phyloP scores from a whole-genome alignment of 2,888 invertebrate genomes.

The Hirtodrosophila cameraria region DNA sequence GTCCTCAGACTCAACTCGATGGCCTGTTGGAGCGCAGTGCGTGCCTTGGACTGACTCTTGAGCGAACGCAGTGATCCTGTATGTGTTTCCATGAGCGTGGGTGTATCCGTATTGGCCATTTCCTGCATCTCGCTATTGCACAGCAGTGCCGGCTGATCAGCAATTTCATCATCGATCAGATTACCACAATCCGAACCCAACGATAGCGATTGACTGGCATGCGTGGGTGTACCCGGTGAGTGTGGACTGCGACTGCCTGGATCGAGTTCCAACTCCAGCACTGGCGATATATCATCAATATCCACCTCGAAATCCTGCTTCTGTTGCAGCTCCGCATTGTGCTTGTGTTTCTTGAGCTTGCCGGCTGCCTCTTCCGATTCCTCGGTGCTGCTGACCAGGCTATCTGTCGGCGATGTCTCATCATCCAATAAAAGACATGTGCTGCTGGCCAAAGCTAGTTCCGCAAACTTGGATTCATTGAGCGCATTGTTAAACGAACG shows the following conservation, averaged over 20 bases:
- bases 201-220: conserved; percentile 91
- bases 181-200: conserved; percentile 89
- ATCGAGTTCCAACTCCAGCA: conserved; percentile 82
- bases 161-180: conserved; percentile 94
- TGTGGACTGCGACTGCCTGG: conserved; percentile 84
- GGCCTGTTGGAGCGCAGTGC: conserved; percentile 82
- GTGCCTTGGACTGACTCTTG: conserved; percentile 79
- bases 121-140: conserved; percentile 87
- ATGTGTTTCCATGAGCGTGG: conserved; percentile 83
- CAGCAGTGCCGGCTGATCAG: conserved; percentile 93
- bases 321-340: conserved; percentile 84
- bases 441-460: conserved; percentile 88
- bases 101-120: conserved; percentile 83
- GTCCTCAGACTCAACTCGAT: conserved; percentile 84
- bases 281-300: conserved; percentile 84
- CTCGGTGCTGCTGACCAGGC: conserved; percentile 86
- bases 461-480: conserved; percentile 87
- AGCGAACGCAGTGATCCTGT: conserved; percentile 81
- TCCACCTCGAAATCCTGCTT: conserved; percentile 85
- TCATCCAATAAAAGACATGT: conserved; percentile 90
- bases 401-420: conserved; percentile 93
- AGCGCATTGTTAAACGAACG: conserved; percentile 77
- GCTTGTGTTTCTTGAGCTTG: conserved; percentile 82
- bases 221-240: conserved; percentile 91
- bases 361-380: conserved; percentile 81